These are phyloP conservation scores for Eupelmus urozonus DNA, from an alignment of 2,888 invertebrate species.

Conservation along the genomic window DNA sequence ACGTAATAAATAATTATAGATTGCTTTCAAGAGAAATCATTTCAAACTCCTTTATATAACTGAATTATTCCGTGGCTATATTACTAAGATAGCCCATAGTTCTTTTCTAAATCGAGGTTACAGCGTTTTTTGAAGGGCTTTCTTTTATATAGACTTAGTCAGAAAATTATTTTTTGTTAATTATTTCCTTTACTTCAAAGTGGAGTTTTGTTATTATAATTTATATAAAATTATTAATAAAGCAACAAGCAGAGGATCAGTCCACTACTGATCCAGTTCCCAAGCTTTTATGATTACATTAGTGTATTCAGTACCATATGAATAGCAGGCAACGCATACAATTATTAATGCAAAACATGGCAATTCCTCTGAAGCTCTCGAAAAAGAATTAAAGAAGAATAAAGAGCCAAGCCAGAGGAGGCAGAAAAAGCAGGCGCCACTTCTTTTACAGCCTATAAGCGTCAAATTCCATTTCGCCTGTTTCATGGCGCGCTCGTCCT, in stretches of 20 bases:
- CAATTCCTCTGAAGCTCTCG: not conserved
- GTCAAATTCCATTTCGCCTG: conserved; percentile 27
- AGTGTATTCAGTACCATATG: no score
- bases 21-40: conserved; percentile 3
- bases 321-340: no score
- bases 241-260: no score
- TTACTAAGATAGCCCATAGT: not conserved
- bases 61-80: conserved; percentile 31
- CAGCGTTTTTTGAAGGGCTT: no score
- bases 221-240: no score
- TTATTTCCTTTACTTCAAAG: no score
- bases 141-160: no score
- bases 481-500: conserved; percentile 8
- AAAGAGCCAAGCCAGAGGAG: conserved; percentile 6
- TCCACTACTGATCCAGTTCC: no score
- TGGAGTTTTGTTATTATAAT: no score
- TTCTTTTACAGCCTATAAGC: not conserved
- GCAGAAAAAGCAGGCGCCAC: not conserved
- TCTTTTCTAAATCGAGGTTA: no score
- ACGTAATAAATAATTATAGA: conserved; percentile 23
- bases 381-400: conserved; percentile 11
- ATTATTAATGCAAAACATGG: conserved; percentile 29
- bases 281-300: no score
- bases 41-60: not conserved
- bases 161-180: no score